These are phyloP conservation scores for Hoplodrina blanda DNA, from an alignment of 2,888 invertebrate genomes.

Conservation along the genomic window DNA sequence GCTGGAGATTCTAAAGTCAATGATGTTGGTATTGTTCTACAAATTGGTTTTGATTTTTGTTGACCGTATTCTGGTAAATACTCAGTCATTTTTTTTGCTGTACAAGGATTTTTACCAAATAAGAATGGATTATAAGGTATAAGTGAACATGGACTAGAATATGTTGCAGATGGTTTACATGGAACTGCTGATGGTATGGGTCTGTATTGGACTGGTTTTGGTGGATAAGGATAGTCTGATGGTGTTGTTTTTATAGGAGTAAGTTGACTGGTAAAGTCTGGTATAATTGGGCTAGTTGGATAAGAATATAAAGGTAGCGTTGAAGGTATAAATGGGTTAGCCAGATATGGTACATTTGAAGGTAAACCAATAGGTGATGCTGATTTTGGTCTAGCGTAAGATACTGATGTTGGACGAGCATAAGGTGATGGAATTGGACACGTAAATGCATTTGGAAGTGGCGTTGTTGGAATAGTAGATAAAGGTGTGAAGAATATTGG, in stretches of 20 bases:
- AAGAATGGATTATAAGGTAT: not conserved
- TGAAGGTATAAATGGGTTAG: not conserved
- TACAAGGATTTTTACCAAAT: not conserved
- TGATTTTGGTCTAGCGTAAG: slow-evolving; percentile 5
- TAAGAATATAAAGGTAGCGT: not conserved
- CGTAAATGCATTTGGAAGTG: not conserved
- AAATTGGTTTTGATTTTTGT: not conserved
- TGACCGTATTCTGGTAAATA: not conserved
- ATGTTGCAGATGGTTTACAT: not conserved
- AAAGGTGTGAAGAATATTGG: not conserved
- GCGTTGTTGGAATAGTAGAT: too few relatives aligned
- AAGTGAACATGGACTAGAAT: not conserved
- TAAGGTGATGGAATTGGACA: not conserved
- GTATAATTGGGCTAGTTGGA: not conserved
- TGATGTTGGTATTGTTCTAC: not conserved
- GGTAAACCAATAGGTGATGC: not conserved
- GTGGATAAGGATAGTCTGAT: not conserved
- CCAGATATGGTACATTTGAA: not conserved
- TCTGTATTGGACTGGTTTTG: not conserved
- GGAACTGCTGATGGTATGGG: not conserved
- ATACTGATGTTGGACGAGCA: not conserved
- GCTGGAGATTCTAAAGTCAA: not conserved
- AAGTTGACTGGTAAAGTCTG: not conserved
- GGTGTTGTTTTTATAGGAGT: not conserved
- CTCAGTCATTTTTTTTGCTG: rapidly evolving